phyloP scores from a whole-genome alignment of 2,888 invertebrate species.

The Conops quadrifasciatus region DNA sequence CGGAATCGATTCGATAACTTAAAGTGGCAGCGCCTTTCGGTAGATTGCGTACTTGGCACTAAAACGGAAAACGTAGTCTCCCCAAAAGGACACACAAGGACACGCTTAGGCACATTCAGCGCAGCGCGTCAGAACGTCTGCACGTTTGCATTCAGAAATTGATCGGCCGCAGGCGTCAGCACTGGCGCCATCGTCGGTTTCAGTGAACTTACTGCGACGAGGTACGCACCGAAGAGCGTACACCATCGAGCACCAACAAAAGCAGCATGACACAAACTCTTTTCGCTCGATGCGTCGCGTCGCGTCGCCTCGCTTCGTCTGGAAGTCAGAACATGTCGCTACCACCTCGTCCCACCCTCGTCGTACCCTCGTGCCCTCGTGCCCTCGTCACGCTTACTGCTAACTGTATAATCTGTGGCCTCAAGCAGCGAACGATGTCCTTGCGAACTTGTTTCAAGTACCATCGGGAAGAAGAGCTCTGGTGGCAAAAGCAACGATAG shows the following conservation, averaged over 20 bases:
- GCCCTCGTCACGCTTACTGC: neutral
- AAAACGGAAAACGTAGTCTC: neutral
- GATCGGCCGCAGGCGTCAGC: conserved; percentile 10
- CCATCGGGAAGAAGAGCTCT: neutral
- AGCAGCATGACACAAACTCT: conserved; percentile 6
- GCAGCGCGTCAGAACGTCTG: neutral
- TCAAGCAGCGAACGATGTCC: conserved; percentile 39
- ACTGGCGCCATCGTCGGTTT: neutral
- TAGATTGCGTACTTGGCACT: neutral
- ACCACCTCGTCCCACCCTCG: neutral
- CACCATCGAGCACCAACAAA: conserved; percentile 21
- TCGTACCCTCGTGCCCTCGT: neutral
- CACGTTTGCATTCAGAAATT: conserved; percentile 18
- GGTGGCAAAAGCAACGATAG: neutral
- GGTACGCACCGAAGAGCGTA: no score
- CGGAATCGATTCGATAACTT: neutral
- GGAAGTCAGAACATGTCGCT: conserved; percentile 7
- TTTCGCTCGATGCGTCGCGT: no score
- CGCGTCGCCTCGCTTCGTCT: no score
- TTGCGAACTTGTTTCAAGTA: conserved; percentile 39
- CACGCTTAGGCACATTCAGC: neutral
- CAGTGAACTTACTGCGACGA: neutral
- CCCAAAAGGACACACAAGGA: neutral
- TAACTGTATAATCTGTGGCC: conserved; percentile 39
- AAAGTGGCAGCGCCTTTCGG: neutral